These are phyloP conservation scores for Paraescarpia echinospica DNA, from an alignment of 1,140 invertebrate genomes.

Conservation along the genomic window DNA sequence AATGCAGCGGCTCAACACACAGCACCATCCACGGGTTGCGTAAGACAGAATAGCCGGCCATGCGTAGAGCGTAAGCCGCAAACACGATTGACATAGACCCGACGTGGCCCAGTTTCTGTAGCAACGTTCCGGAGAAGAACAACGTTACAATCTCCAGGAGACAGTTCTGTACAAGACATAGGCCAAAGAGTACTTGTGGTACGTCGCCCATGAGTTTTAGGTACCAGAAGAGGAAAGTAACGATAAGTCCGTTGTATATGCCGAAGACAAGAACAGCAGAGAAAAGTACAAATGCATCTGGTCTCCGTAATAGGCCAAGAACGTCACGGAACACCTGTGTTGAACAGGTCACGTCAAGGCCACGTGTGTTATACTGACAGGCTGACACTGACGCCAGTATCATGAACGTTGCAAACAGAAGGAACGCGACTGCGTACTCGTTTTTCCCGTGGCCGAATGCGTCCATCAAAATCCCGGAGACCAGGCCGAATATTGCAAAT, in stretches of 20 bases:
- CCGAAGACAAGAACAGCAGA: slow-evolving; percentile 80
- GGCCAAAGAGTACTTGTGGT: slow-evolving; percentile 78
- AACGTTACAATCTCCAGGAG: slow-evolving; percentile 82
- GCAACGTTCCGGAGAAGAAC: slow-evolving; percentile 73
- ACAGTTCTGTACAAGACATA: slow-evolving; percentile 77
- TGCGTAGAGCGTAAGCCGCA: slow-evolving; percentile 72
- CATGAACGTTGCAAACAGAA: slow-evolving; percentile 42
- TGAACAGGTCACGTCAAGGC: not conserved
- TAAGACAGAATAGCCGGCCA: slow-evolving; percentile 80
- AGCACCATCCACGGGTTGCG: slow-evolving; percentile 76
- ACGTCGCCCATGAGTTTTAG: slow-evolving; percentile 72
- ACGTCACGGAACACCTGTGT: not conserved
- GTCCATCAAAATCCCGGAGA: slow-evolving; percentile 46
- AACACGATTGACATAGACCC: slow-evolving; percentile 80
- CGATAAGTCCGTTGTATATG: slow-evolving; percentile 80
- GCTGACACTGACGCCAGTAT: slow-evolving; percentile 39
- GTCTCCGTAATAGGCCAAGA: not conserved
- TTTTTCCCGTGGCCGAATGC: slow-evolving; percentile 25
- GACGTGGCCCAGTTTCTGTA: slow-evolving; percentile 80
- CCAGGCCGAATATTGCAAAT: slow-evolving; percentile 40
- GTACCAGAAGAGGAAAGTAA: slow-evolving; percentile 87
- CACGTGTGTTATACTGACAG: not conserved
- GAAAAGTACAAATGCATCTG: slow-evolving; percentile 57
- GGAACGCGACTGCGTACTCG: slow-evolving; percentile 9
- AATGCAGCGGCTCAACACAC: slow-evolving; percentile 82